These are phyloP conservation scores for Diorhabda carinulata DNA, from an alignment of 1,140 invertebrate genomes.

Conservation along the genomic window DNA sequence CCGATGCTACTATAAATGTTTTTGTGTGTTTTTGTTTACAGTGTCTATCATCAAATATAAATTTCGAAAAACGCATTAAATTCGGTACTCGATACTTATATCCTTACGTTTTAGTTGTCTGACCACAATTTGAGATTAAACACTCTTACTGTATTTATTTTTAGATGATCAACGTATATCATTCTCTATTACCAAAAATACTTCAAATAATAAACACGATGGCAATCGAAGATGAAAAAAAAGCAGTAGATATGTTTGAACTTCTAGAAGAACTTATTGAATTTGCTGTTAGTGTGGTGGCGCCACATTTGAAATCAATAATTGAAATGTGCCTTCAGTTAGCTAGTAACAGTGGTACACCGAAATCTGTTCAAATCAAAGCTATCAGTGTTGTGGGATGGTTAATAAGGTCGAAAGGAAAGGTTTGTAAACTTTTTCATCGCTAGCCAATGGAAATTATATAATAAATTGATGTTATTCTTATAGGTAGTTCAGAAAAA, in stretches of 20 bases:
- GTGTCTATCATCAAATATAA: neutral
- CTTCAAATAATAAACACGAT: slow-evolving; percentile 58
- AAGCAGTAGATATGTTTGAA: slow-evolving; percentile 63
- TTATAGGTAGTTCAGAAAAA: slow-evolving; percentile 63
- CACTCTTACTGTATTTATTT: slow-evolving; percentile 22
- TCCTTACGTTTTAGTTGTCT: neutral
- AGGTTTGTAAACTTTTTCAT: slow-evolving; percentile 46
- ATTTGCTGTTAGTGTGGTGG: slow-evolving; percentile 59
- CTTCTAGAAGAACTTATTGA: slow-evolving; percentile 71
- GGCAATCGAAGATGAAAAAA: slow-evolving; percentile 53
- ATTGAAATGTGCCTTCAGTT: slow-evolving; percentile 66
- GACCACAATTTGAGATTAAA: slow-evolving; percentile 13
- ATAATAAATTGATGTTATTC: neutral
- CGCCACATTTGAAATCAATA: slow-evolving; percentile 61
- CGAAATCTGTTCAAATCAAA: slow-evolving; percentile 61
- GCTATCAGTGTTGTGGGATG: slow-evolving; percentile 64
- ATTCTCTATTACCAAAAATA: slow-evolving; percentile 60
- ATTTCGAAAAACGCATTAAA: neutral
- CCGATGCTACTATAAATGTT: too few species aligned
- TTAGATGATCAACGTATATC: slow-evolving; percentile 58
- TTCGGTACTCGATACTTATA: neutral
- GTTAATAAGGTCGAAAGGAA: slow-evolving; percentile 66
- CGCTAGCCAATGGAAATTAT: neutral
- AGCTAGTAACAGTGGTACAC: slow-evolving; percentile 53
- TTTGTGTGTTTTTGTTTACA: too few species aligned